Evolutionary conservation across 2,797 vertebrate species (phyloP).

Genomic region (Lutjanus campechanus): DNA sequence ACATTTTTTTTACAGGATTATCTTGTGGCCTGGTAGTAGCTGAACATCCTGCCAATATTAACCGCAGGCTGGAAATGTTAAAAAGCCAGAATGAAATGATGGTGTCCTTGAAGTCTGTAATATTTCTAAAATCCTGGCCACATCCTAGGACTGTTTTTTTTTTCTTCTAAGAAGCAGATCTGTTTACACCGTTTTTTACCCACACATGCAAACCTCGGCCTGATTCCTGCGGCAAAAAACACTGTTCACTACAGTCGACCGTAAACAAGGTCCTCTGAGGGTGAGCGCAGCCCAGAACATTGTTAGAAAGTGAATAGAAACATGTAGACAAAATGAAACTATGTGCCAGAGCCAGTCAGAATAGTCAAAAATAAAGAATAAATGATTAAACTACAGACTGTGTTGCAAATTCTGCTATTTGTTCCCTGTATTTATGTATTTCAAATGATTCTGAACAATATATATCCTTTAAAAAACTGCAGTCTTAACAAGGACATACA

Average conservation of each 20-base stretch:
- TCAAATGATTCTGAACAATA: neutral
- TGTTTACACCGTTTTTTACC: slow-evolving; percentile 9
- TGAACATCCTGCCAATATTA: neutral
- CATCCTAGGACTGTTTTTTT: neutral
- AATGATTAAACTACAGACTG: neutral
- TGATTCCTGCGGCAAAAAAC: neutral
- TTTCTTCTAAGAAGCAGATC: neutral
- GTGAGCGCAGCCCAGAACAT: neutral
- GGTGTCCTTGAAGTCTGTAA: neutral
- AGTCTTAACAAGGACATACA: too few species aligned
- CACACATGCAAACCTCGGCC: neutral
- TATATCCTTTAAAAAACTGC: too few species aligned
- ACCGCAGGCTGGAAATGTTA: neutral
- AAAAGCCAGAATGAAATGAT: slow-evolving; percentile 5
- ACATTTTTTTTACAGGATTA: neutral
- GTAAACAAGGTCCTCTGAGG: neutral
- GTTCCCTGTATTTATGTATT: neutral
- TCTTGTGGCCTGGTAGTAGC: neutral
- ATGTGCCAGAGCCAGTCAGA: neutral
- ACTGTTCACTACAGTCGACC: neutral
- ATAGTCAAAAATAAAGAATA: neutral
- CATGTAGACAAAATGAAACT: neutral
- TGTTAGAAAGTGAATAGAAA: neutral
- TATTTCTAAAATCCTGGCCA: slow-evolving; percentile 1
- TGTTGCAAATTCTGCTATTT: neutral